Conservation (phyloP, 2,888 invertebrate genomes). For the Alloplasta piceator region DNA sequence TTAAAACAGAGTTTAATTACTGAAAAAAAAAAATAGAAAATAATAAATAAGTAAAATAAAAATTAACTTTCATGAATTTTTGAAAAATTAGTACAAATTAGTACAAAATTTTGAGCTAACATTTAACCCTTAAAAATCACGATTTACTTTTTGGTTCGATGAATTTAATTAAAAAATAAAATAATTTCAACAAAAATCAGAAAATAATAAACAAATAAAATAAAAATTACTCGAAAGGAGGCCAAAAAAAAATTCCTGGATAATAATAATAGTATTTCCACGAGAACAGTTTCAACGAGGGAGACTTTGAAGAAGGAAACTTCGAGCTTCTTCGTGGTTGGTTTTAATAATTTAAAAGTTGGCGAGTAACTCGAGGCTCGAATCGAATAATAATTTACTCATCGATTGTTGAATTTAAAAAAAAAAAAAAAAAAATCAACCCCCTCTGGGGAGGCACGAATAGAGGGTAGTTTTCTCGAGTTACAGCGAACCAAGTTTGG, state of each 20-base stretch:
- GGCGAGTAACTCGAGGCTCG: conserved; percentile 16
- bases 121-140: too few species aligned
- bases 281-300: too few species aligned
- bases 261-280: not conserved
- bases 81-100: too few species aligned
- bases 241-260: not conserved
- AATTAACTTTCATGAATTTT: too few species aligned
- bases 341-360: conserved; percentile 44
- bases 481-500: conserved; percentile 38
- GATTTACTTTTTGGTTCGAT: too few species aligned
- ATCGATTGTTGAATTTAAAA: conserved; percentile 42
- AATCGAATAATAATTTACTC: conserved; percentile 49
- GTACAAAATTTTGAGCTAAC: too few species aligned
- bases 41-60: too few species aligned
- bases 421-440: conserved; percentile 2
- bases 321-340: conserved; percentile 22
- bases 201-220: not conserved
- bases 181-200: not conserved
- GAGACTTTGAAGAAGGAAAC: too few species aligned
- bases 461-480: conserved; percentile 6
- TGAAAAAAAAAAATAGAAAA: too few species aligned
- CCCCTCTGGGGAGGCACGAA: not conserved
- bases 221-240: not conserved
- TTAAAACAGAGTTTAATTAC: too few species aligned
- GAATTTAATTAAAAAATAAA: not conserved